Percentiles rank a stretch among this genome's conserved stretches.
These are phyloP conservation scores for Genyomyrus donnyi DNA, from an alignment of 2,113 vertebrate genomes.

Conservation along the genomic window DNA sequence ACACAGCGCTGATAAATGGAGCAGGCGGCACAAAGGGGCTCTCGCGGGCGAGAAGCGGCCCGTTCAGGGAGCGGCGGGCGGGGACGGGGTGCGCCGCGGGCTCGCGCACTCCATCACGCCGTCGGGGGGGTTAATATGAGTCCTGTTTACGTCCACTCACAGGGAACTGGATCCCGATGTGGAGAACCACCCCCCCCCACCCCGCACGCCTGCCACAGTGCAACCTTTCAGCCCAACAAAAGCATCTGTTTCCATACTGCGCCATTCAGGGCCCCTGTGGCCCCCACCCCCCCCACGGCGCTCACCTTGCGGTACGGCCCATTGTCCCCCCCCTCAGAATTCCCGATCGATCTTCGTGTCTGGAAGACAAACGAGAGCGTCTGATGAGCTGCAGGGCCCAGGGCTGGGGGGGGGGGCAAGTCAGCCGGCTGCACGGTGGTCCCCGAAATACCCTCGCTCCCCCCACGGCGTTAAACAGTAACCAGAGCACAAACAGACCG, in stretches of 20 bases:
- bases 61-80: slow-evolving; percentile 97
- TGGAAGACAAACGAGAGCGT: slow-evolving; percentile 83
- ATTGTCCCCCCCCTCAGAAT: slow-evolving; percentile 93
- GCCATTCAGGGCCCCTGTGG: slow-evolving; percentile 78
- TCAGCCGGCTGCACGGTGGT: slow-evolving; percentile 73
- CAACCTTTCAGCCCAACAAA: slow-evolving; percentile 91
- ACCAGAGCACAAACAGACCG: slow-evolving; percentile 30
- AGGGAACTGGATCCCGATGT: background rate
- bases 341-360: slow-evolving; percentile 99
- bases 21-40: slow-evolving; percentile 88
- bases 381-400: slow-evolving; percentile 22
- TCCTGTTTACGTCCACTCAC: slow-evolving; percentile 31
- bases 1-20: slow-evolving; percentile 96
- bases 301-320: slow-evolving; percentile 97
- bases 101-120: slow-evolving; percentile 85
- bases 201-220: slow-evolving; percentile 54
- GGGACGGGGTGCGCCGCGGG: slow-evolving; percentile 99
- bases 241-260: slow-evolving; percentile 99
- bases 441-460: slow-evolving; percentile 35
- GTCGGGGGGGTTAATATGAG: slow-evolving; percentile 65
- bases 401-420: slow-evolving; percentile 59
- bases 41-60: slow-evolving; percentile 97
- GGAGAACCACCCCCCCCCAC: slow-evolving; percentile 55
- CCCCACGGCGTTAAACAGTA: slow-evolving; percentile 40
- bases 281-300: slow-evolving; percentile 66